Evolutionary conservation across 2,888 invertebrate genomes (phyloP).

Genomic region (Perdita meconis): DNA sequence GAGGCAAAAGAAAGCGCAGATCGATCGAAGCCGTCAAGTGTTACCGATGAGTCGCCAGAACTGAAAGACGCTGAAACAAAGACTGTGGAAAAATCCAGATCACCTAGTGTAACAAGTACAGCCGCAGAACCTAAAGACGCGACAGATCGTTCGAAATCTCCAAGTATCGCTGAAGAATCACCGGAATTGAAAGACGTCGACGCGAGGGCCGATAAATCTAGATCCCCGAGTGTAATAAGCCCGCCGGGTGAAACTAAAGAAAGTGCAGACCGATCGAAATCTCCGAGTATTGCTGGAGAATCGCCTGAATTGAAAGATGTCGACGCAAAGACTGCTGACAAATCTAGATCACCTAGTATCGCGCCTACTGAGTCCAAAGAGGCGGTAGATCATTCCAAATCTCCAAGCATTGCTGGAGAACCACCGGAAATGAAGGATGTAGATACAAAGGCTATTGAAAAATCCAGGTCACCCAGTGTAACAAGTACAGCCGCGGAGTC

Average conservation of each 20-base stretch:
- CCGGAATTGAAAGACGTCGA: slow-evolving; percentile 46
- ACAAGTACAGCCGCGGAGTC: slow-evolving; percentile 5
- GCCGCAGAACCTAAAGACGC: background rate
- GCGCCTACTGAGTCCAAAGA: slow-evolving; percentile 20
- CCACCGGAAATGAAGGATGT: slow-evolving; percentile 39
- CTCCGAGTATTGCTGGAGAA: slow-evolving; percentile 27
- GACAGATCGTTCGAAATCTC: slow-evolving; percentile 41
- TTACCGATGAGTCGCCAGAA: background rate
- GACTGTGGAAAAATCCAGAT: slow-evolving; percentile 26
- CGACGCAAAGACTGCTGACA: slow-evolving; percentile 28
- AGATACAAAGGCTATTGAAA: slow-evolving; percentile 2
- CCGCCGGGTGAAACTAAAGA: slow-evolving; percentile 1
- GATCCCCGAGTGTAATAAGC: slow-evolving; percentile 53
- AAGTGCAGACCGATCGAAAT: slow-evolving; percentile 46
- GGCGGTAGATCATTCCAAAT: background rate
- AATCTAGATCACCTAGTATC: slow-evolving; percentile 51
- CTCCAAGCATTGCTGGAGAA: slow-evolving; percentile 16
- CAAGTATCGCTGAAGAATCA: slow-evolving; percentile 49
- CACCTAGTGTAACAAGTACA: slow-evolving; percentile 40
- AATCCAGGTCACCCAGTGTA: slow-evolving; percentile 43
- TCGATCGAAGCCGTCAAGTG: slow-evolving; percentile 35
- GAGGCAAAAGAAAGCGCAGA: slow-evolving; percentile 11
- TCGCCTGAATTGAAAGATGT: background rate
- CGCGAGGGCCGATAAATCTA: slow-evolving; percentile 46
- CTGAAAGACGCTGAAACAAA: background rate